These are phyloP conservation scores for Epinotia brunnichana DNA, from an alignment of 2,888 invertebrate genomes.

Conservation along the genomic window DNA sequence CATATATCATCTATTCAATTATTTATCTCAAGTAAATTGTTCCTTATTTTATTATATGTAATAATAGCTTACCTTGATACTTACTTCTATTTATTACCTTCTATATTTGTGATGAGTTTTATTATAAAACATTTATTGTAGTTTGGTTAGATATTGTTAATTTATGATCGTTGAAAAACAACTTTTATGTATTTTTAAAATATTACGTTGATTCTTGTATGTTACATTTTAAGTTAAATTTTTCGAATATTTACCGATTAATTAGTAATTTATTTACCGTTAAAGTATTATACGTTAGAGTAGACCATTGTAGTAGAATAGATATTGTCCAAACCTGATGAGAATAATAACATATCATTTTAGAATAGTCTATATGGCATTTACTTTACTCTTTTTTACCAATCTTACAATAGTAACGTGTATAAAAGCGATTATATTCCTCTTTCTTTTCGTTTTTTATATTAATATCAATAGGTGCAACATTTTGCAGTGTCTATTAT, in stretches of 20 bases:
- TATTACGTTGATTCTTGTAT: conserved; percentile 22
- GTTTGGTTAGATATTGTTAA: not conserved
- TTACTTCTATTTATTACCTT: no score
- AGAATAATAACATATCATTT: conserved; percentile 79
- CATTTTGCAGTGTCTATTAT: no score
- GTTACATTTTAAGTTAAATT: conserved; percentile 40
- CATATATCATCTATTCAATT: no score
- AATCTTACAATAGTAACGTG: not conserved
- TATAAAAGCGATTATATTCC: not conserved
- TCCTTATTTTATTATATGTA: no score
- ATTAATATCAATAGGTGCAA: not conserved
- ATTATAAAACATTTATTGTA: not conserved
- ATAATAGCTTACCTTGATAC: no score
- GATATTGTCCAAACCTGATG: conserved; percentile 45
- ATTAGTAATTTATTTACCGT: conserved; percentile 59
- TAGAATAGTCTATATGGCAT: conserved; percentile 42
- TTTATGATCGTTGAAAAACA: not conserved
- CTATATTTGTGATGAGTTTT: no score
- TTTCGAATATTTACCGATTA: conserved; percentile 35
- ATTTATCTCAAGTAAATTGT: no score
- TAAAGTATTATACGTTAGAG: conserved; percentile 69
- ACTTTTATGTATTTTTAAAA: not conserved
- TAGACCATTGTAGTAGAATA: conserved; percentile 51
- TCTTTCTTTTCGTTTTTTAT: not conserved
- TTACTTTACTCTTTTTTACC: not conserved